Percentiles rank a stretch among this genome's conserved stretches.
phyloP scores from a whole-genome alignment of 2,797 vertebrate species.

The Hemitrygon akajei region DNA sequence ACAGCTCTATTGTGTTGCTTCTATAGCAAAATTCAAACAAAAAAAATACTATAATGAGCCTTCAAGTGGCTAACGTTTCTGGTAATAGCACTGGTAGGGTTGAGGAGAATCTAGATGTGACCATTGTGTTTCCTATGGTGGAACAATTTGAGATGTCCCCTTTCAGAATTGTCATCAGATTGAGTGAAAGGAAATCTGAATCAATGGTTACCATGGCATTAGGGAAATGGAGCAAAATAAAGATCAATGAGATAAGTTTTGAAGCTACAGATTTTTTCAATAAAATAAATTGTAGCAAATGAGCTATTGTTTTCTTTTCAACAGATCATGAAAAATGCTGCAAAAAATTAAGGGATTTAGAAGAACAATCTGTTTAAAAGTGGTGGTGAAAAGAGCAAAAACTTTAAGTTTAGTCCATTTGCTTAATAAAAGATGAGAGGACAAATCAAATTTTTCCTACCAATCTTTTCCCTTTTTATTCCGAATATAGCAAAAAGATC shows the following conservation, averaged over 20 bases:
- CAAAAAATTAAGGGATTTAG: not conserved
- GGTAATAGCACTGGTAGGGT: no score
- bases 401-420: not conserved
- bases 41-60: no score
- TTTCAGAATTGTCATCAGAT: not conserved
- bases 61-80: no score
- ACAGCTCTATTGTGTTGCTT: no score
- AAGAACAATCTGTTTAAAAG: not conserved
- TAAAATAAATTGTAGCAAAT: not conserved
- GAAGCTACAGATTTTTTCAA: not conserved
- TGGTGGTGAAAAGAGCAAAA: not conserved
- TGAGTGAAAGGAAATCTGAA: not conserved
- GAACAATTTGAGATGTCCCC: not conserved
- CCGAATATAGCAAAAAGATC: not conserved
- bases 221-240: not conserved
- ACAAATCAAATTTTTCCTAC: not conserved
- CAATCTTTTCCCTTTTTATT: not conserved
- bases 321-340: not conserved
- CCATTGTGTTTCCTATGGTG: no score
- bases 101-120: no score
- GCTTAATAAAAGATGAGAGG: not conserved
- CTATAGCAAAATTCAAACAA: no score
- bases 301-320: not conserved
- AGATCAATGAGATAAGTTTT: not conserved
- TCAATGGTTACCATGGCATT: not conserved